Conservation (phyloP, 2,888 invertebrate species). For the Junonia oenone region DNA sequence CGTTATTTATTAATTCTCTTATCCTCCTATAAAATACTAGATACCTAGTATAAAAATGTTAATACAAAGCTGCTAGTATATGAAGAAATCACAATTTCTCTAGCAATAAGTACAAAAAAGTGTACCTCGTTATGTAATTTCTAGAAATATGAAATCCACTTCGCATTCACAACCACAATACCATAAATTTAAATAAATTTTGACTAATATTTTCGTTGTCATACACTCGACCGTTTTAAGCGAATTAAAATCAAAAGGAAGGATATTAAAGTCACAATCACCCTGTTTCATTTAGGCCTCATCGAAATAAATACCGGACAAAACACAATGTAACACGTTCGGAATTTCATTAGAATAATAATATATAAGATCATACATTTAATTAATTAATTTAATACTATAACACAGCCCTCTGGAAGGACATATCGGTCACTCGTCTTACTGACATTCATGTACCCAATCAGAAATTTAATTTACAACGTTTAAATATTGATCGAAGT, state of each 20-base stretch:
- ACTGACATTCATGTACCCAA: not conserved
- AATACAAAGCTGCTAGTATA: conserved; percentile 14
- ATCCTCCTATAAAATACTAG: not conserved
- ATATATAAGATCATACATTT: conserved; percentile 14
- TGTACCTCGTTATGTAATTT: conserved; percentile 39
- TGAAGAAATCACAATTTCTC: conserved; percentile 45
- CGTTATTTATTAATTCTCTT: not conserved
- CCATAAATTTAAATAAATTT: not conserved
- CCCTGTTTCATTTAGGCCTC: conserved; percentile 42
- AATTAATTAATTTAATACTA: conserved; percentile 22
- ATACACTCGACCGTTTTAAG: not conserved
- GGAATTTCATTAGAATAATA: not conserved
- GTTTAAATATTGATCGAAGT: not conserved
- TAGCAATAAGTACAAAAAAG: conserved; percentile 53
- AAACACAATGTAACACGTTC: conserved; percentile 6
- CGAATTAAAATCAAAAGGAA: not conserved
- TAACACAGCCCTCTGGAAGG: conserved; percentile 39
- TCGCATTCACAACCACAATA: conserved; percentile 21
- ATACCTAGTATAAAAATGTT: conserved; percentile 5
- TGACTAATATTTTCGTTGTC: not conserved
- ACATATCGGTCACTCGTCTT: conserved; percentile 23
- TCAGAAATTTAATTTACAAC: not conserved
- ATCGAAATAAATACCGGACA: conserved; percentile 14
- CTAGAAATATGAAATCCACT: conserved; percentile 45
- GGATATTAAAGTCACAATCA: conserved; percentile 28